phyloP scores from a whole-genome alignment of 1,140 invertebrate genomes.

The Drosophila ficusphila region DNA sequence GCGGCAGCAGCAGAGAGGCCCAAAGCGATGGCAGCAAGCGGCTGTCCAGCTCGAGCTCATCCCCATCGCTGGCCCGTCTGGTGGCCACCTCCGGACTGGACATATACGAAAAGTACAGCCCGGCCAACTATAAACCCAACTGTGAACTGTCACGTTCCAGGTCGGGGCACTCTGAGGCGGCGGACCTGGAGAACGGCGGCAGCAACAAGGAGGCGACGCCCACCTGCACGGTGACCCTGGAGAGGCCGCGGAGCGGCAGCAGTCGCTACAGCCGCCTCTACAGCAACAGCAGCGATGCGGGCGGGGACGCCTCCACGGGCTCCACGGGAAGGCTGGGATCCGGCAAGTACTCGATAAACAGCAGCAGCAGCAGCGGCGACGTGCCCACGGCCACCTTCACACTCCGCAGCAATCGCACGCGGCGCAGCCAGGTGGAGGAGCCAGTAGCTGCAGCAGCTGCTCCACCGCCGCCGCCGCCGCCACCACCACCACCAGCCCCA shows the following conservation, averaged over 20 bases:
- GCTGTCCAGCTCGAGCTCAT: conserved; percentile 79
- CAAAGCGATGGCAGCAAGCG: conserved; percentile 56
- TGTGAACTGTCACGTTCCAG: conserved; percentile 84
- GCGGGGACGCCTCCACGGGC: not conserved
- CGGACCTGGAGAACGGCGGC: conserved; percentile 30
- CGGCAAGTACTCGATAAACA: conserved; percentile 52
- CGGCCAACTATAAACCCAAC: conserved; percentile 84
- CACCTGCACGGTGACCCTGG: conserved; percentile 61
- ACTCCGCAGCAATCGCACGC: conserved; percentile 51
- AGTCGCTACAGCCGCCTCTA: conserved; percentile 77
- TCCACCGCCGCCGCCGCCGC: not conserved
- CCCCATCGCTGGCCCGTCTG: conserved; percentile 80
- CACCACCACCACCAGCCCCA: not conserved
- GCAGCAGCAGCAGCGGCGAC: conserved; percentile 68
- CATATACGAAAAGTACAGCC: conserved; percentile 84
- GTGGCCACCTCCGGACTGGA: conserved; percentile 83
- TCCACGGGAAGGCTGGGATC: conserved; percentile 33
- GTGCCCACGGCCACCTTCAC: conserved; percentile 79
- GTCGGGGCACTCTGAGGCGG: conserved; percentile 70
- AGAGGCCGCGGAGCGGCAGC: conserved; percentile 70
- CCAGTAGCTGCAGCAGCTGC: not conserved
- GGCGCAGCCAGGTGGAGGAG: conserved; percentile 32
- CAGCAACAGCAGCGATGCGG: conserved; percentile 52
- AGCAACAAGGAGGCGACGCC: conserved; percentile 9
- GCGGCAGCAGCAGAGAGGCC: conserved; percentile 1